phyloP scores from a whole-genome alignment of 1,140 invertebrate species.

The Oreohelix idahoensis region DNA sequence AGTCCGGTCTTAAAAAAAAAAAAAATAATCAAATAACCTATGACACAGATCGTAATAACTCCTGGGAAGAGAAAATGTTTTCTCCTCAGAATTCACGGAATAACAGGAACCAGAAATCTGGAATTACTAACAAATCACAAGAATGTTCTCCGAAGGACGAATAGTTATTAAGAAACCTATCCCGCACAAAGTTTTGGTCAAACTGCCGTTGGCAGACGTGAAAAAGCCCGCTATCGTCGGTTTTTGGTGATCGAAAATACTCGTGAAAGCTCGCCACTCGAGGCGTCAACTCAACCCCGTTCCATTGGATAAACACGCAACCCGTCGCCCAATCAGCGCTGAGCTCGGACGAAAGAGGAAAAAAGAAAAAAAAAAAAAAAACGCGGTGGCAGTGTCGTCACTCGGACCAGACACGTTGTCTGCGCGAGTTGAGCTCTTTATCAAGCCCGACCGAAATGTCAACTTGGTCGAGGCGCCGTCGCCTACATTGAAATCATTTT shows the following conservation, averaged over 20 bases:
- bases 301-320: constrained; percentile 20
- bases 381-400: constrained; percentile 27
- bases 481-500: background rate
- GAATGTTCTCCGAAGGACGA: background rate
- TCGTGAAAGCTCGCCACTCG: constrained; percentile 9
- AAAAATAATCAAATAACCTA: no score
- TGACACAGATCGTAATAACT: no score
- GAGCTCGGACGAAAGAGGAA: background rate
- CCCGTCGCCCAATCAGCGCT: constrained; percentile 17
- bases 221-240: background rate
- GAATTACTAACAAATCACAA: background rate
- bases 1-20: no score
- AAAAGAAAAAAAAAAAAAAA: background rate
- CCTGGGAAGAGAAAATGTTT: no score
- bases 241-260: background rate
- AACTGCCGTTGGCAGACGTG: background rate
- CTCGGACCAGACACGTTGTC: constrained; percentile 31
- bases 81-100: background rate
- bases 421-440: constrained; percentile 37
- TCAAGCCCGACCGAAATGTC: constrained; percentile 35
- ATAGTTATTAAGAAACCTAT: background rate
- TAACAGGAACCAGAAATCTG: background rate
- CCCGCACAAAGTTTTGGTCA: background rate
- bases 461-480: constrained; percentile 14
- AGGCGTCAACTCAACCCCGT: constrained; percentile 17